Evolutionary conservation across 2,113 vertebrate species (phyloP).

Genomic region (Triplophysa rosa): DNA sequence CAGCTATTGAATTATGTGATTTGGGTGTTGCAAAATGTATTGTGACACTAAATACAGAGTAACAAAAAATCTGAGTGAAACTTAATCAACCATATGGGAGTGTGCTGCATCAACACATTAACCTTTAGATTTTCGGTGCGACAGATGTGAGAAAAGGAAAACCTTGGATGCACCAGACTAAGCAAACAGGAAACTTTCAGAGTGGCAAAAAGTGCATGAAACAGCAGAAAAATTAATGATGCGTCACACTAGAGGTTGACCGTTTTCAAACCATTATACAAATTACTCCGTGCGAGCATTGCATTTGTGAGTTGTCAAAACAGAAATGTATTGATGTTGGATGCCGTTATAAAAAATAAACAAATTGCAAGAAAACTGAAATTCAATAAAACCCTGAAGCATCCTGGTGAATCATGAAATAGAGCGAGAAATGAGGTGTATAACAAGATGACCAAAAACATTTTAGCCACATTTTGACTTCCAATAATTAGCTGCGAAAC

Average conservation of each 20-base stretch:
- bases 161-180: no score
- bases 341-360: not conserved
- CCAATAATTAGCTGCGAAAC: not conserved
- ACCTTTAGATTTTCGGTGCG: no score
- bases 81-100: no score
- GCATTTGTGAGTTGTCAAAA: not conserved
- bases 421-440: not conserved
- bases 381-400: not conserved
- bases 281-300: not conserved
- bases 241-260: not conserved
- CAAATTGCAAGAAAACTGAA: slow-evolving; percentile 17
- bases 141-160: no score
- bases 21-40: no score
- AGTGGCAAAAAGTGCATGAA: not conserved
- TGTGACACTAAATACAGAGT: no score
- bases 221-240: not conserved
- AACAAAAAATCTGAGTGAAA: no score
- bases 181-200: no score
- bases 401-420: slow-evolving; percentile 8
- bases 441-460: slow-evolving; percentile 8
- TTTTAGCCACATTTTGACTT: not conserved
- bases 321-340: not conserved
- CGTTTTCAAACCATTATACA: slow-evolving; percentile 4
- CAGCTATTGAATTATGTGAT: no score
- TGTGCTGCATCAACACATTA: no score